Conservation (phyloP, 2,888 invertebrate species). For the Eumacrocentrus americanus region DNA sequence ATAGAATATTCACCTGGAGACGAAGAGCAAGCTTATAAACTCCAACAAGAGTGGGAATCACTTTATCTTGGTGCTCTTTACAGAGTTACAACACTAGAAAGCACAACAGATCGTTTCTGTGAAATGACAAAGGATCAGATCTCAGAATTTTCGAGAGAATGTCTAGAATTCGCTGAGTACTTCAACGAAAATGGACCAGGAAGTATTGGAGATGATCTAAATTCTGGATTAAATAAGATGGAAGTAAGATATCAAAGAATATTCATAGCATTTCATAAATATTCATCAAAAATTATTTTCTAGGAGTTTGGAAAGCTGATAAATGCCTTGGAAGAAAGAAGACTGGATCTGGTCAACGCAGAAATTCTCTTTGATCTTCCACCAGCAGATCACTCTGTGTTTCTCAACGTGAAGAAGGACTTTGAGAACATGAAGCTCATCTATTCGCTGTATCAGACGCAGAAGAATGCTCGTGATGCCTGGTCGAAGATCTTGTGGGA, state of each 20-base stretch:
- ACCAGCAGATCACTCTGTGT: conserved; percentile 81
- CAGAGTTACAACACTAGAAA: conserved; percentile 72
- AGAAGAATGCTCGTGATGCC: conserved; percentile 75
- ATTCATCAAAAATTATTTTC: conserved; percentile 36
- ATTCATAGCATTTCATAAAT: conserved; percentile 32
- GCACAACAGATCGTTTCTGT: conserved; percentile 87
- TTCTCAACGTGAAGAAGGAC: conserved; percentile 69
- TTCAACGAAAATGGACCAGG: conserved; percentile 82
- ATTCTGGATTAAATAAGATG: conserved; percentile 74
- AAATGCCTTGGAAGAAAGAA: conserved; percentile 70
- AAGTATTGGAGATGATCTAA: conserved; percentile 78
- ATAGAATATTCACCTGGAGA: conserved; percentile 70
- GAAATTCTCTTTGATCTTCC: conserved; percentile 89
- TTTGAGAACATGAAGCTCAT: conserved; percentile 73
- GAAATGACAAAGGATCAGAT: conserved; percentile 81
- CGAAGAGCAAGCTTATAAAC: conserved; percentile 65
- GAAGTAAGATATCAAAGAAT: conserved; percentile 61
- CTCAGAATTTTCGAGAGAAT: conserved; percentile 67
- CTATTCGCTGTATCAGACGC: conserved; percentile 79
- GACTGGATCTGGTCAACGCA: conserved; percentile 71
- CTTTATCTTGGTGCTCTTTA: conserved; percentile 74
- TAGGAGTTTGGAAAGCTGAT: conserved; percentile 72
- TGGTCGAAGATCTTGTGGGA: conserved; percentile 91
- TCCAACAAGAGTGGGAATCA: conserved; percentile 74
- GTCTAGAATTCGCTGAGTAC: conserved; percentile 73